A percentile compares a stretch with the other conserved stretches of the same genome.
Conservation (phyloP, 2,113 vertebrate species). For the Nerophis ophidion region DNA sequence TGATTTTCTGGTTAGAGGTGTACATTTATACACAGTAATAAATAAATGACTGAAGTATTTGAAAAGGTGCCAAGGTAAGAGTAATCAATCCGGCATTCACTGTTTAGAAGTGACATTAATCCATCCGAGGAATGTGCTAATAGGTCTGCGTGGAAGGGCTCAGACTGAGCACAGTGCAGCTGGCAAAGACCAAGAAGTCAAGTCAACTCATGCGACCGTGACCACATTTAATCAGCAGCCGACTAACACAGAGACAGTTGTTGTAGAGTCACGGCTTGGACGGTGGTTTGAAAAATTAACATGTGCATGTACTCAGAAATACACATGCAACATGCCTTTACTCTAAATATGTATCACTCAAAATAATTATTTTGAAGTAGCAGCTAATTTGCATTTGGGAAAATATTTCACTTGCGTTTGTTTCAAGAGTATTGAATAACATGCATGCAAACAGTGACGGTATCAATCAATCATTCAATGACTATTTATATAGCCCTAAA, state of each 20-base stretch:
- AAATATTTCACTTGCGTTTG: no score
- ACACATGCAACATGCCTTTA: neutral
- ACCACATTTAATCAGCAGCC: slow-evolving; percentile 59
- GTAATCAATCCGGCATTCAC: slow-evolving; percentile 45
- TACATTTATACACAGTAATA: slow-evolving; percentile 36
- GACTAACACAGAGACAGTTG: slow-evolving; percentile 56
- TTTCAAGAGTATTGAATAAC: no score
- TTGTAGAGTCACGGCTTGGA: slow-evolving; percentile 52
- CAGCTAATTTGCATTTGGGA: no score
- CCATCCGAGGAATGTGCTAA: slow-evolving; percentile 62
- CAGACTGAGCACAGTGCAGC: slow-evolving; percentile 40
- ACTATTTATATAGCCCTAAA: no score
- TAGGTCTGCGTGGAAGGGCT: slow-evolving; percentile 52
- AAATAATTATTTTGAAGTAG: no score
- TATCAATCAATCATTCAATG: no score
- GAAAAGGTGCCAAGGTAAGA: slow-evolving; percentile 57
- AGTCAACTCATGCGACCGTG: slow-evolving; percentile 55
- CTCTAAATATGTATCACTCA: neutral
- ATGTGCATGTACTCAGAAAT: slow-evolving; percentile 26
- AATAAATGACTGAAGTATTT: slow-evolving; percentile 56
- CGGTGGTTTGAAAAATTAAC: slow-evolving; percentile 40
- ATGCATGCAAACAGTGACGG: no score
- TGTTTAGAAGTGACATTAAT: slow-evolving; percentile 62
- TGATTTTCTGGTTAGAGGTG: slow-evolving; percentile 54
- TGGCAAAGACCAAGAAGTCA: slow-evolving; percentile 50